Conservation (phyloP, 2,113 vertebrate genomes). For the Cochlearius cochlearius region DNA sequence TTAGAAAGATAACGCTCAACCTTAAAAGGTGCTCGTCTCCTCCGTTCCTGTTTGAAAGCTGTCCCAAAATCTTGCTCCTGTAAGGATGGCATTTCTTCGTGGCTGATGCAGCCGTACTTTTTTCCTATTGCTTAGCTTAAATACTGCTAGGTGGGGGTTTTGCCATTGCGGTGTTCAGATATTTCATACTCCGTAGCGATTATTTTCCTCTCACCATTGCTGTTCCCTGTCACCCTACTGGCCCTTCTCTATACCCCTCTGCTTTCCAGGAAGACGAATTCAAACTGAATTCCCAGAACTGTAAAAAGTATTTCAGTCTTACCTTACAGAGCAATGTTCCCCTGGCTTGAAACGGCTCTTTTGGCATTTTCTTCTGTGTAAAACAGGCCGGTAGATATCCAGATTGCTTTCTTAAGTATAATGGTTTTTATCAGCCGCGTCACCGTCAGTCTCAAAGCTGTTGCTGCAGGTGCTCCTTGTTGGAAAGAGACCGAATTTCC, state of each 20-base stretch:
- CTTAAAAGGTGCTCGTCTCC: background rate
- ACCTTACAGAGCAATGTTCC: background rate
- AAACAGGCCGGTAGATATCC: background rate
- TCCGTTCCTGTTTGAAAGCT: fast-evolving
- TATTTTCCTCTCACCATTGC: background rate
- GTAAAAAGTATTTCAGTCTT: background rate
- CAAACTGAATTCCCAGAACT: background rate
- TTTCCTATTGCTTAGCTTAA: background rate
- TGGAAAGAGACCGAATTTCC: background rate
- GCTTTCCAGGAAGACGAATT: background rate
- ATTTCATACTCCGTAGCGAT: background rate
- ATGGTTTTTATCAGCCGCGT: fast-evolving
- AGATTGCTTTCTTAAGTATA: background rate
- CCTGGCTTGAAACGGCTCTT: background rate
- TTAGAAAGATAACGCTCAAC: background rate
- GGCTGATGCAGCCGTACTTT: background rate
- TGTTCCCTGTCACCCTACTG: background rate
- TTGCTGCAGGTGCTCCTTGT: background rate
- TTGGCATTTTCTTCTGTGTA: background rate
- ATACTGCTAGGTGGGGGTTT: fast-evolving
- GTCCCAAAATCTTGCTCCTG: background rate
- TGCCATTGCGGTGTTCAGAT: background rate
- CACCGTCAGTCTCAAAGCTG: background rate
- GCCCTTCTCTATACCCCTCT: background rate
- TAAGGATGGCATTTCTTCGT: background rate